Percentiles rank a stretch among this genome's conserved stretches.
These are phyloP conservation scores for Papilio aristodemus DNA, from an alignment of 1,140 invertebrate species.

Conservation along the genomic window DNA sequence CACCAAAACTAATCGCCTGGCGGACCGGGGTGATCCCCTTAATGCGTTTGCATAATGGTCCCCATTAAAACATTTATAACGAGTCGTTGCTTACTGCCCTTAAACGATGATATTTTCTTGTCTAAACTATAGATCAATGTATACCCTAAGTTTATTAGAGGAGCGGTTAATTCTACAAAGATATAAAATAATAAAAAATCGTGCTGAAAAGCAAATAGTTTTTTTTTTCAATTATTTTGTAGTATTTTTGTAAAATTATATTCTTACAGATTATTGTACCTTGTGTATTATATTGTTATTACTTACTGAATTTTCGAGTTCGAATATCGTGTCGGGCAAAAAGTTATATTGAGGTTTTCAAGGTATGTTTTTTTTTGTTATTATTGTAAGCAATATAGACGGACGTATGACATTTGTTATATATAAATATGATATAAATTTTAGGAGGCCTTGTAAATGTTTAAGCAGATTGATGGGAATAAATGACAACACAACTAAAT, in stretches of 20 bases:
- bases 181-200: not conserved
- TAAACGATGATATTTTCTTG: constrained; percentile 49
- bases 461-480: constrained; percentile 27
- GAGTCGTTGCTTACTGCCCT: constrained; percentile 62
- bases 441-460: not conserved
- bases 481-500: constrained; percentile 35
- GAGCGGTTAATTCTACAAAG: not conserved
- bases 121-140: not conserved
- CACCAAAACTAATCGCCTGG: constrained; percentile 49
- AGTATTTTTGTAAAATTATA: too few species aligned
- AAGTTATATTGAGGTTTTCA: too few species aligned
- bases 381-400: not conserved
- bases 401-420: not conserved
- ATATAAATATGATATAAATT: not conserved
- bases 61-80: constrained; percentile 76
- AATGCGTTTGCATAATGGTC: constrained; percentile 76
- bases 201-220: not conserved
- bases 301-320: too few species aligned
- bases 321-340: too few species aligned
- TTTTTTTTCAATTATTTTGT: too few species aligned
- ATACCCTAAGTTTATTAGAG: not conserved
- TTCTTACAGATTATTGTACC: too few species aligned
- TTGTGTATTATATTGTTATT: too few species aligned
- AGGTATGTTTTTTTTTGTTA: too few species aligned
- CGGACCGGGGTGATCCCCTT: constrained; percentile 63